These are phyloP conservation scores for Apoderus coryli DNA, from an alignment of 2,888 invertebrate genomes.

Conservation along the genomic window DNA sequence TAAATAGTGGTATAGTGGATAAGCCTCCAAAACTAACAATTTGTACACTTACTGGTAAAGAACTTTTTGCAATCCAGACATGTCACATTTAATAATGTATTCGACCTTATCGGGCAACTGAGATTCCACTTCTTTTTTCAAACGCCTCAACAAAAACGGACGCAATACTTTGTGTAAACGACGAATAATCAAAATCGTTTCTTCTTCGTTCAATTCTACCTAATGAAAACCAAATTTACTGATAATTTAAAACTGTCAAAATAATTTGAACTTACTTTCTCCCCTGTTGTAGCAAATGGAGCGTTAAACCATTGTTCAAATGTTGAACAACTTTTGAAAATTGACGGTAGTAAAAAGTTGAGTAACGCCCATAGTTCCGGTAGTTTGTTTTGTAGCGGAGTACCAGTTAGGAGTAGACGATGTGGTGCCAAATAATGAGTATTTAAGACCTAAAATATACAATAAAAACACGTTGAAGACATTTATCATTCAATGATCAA, in stretches of 20 bases:
- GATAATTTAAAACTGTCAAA: conserved; percentile 58
- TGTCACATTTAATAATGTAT: conserved; percentile 98
- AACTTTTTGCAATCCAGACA: conserved; percentile 91
- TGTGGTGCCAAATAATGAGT: conserved; percentile 97
- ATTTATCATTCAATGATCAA: no score
- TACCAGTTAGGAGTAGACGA: conserved; percentile 87
- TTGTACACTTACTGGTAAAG: conserved; percentile 58
- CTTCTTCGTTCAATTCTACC: conserved; percentile 98
- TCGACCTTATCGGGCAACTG: conserved; percentile 98
- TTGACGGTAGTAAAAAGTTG: conserved; percentile 94
- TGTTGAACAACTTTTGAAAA: conserved; percentile 96
- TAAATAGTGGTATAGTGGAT: no score
- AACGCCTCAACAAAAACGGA: conserved; percentile 87
- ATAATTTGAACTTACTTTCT: conserved; percentile 79
- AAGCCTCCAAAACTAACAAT: no score
- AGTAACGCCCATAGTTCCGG: conserved; percentile 97
- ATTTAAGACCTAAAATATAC: no score
- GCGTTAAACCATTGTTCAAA: conserved; percentile 99
- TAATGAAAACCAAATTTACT: conserved; percentile 23
- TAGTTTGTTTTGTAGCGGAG: conserved; percentile 92
- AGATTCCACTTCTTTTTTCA: conserved; percentile 99
- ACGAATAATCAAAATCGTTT: conserved; percentile 97
- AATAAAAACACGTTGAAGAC: no score
- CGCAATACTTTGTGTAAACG: conserved; percentile 97
- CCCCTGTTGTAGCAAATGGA: conserved; percentile 97